These are phyloP conservation scores for Stenichneumon culpator DNA, from an alignment of 2,888 invertebrate species.

Conservation along the genomic window DNA sequence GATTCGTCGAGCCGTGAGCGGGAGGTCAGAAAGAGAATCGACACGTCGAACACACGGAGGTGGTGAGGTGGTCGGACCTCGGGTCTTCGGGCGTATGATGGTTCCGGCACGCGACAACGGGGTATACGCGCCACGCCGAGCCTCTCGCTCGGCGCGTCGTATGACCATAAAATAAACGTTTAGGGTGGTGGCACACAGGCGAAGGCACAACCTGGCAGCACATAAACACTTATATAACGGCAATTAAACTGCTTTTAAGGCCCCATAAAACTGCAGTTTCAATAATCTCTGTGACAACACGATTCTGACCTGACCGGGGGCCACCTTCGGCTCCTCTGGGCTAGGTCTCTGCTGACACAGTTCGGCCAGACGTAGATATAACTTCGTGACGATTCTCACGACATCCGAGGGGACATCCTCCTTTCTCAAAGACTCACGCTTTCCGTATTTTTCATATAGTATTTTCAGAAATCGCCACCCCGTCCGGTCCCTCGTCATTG, in stretches of 20 bases:
- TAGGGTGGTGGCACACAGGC: conserved; percentile 84
- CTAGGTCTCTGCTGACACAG: conserved; percentile 64
- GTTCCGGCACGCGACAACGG: conserved; percentile 84
- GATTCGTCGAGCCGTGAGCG: conserved; percentile 43
- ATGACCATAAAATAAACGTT: conserved; percentile 85
- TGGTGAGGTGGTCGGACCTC: conserved; percentile 67
- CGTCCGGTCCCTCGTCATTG: neutral
- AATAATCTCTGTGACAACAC: conserved; percentile 85
- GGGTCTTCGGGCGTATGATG: conserved; percentile 75
- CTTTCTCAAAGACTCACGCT: neutral
- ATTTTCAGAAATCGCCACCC: neutral
- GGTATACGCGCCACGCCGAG: conserved; percentile 77
- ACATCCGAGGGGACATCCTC: neutral
- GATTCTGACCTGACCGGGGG: conserved; percentile 82
- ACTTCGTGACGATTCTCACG: conserved; percentile 25
- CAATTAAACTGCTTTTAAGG: conserved; percentile 86
- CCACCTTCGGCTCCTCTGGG: conserved; percentile 68
- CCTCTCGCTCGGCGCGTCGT: conserved; percentile 77
- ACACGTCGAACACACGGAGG: conserved; percentile 61
- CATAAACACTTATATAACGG: conserved; percentile 86
- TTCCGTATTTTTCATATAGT: neutral
- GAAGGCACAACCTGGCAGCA: conserved; percentile 82
- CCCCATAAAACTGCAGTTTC: conserved; percentile 85
- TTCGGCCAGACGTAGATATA: conserved; percentile 30
- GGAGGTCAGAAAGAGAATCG: conserved; percentile 78